Base-by-base conservation (phyloP, 2,888 invertebrate species). In the Sesamia inferens region DNA sequence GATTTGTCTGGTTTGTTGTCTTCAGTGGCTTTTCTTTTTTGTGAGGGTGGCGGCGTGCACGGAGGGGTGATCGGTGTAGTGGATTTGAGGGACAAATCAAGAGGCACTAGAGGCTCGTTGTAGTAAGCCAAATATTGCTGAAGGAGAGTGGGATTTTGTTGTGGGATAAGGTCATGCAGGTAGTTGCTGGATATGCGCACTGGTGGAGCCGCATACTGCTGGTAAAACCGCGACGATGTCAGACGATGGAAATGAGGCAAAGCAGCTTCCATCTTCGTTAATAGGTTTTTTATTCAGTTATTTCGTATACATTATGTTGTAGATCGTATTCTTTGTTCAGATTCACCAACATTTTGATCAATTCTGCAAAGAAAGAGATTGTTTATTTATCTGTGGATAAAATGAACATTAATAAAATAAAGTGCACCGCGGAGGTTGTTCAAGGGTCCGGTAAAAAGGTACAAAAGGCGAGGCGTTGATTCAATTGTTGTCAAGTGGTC, bases 81-180 rank as follows among this genome's bases (percentile, higher is more conserved):
- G n/a, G 96, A 95, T 90, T 98, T 98, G 42, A 98, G 93, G 39
- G 98, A 98, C 76, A 98, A 93, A 91, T 98, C 98, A 85, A 98
- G 93, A 11, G 98, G 98, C 79, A 97, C 96, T 68, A 97, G 88
- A 6, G 97, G 97, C 88, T 97, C 97, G 70, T 97, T 93, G 88
- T 97, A 97, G 87, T 97, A 97, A 5, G 96, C 95, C 74, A 97
- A 90, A 87, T 97, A 97, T 83, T 96, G 97, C 74, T 97, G 97
- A 7, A 96, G 92, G 8, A 96, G 90, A 5, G 93, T 94, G 1
- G 96, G 96, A 81, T 95, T 95, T 72, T 95, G 95, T 68, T 93
- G 96, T 2, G 96, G 96, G 11, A 95, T 90, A 8, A 96, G 88
- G 22, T 96, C 96, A 57, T 96, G 96, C 22, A 96, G 92, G 67